A percentile compares a stretch with the other conserved stretches of the same genome.
Evolutionary conservation across 2,113 vertebrate genomes (phyloP).

Genomic region (Xenopus borealis): DNA sequence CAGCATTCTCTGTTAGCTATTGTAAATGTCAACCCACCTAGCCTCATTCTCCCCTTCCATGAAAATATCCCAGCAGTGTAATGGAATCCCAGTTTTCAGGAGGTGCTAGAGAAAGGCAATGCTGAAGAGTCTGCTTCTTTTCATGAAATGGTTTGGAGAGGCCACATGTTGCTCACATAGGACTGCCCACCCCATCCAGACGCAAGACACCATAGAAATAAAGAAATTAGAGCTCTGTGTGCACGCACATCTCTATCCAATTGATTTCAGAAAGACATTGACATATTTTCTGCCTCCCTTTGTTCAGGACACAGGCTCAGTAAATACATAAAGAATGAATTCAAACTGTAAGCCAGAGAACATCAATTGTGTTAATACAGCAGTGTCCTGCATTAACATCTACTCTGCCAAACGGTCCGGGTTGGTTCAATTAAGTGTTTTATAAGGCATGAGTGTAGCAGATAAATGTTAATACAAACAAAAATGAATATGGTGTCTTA

Average conservation of each 20-base stretch:
- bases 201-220: slow-evolving; percentile 44
- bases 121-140: slow-evolving; percentile 7
- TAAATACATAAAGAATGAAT: slow-evolving; percentile 43
- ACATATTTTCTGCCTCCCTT: slow-evolving; percentile 54
- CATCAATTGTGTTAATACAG: slow-evolving; percentile 34
- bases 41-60: slow-evolving; percentile 47
- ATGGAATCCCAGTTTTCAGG: too few relatives aligned
- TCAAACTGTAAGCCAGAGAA: slow-evolving; percentile 38
- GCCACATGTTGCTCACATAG: slow-evolving; percentile 41
- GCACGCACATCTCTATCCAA: slow-evolving; percentile 48
- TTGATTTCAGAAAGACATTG: slow-evolving; percentile 53
- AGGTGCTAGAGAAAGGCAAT: too few relatives aligned
- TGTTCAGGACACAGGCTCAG: slow-evolving; percentile 54
- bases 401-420: slow-evolving; percentile 15
- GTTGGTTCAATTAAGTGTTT: not conserved
- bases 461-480: slow-evolving; percentile 3
- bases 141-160: slow-evolving; percentile 37
- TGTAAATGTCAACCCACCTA: slow-evolving; percentile 37
- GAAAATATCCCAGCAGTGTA: too few relatives aligned
- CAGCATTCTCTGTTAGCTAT: slow-evolving; percentile 60
- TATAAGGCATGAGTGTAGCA: not conserved
- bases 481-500: not conserved
- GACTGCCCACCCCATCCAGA: slow-evolving; percentile 41
- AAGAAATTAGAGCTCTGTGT: slow-evolving; percentile 50
- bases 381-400: slow-evolving; percentile 29